phyloP scores from a whole-genome alignment of 2,797 vertebrate genomes.

The Sciurus carolinensis region DNA sequence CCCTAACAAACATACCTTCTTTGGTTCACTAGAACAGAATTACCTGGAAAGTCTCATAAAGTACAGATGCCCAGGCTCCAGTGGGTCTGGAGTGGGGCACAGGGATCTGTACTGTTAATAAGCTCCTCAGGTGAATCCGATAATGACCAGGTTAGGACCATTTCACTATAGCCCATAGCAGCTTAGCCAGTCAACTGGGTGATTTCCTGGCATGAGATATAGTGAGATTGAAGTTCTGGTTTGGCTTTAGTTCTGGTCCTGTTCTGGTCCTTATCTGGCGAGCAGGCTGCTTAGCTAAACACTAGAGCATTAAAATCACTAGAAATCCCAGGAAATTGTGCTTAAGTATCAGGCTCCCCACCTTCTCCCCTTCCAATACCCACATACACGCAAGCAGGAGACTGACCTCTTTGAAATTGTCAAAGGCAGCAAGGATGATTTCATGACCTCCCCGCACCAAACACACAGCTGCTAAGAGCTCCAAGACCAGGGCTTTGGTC shows the following conservation, averaged over 20 bases:
- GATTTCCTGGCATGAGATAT: neutral
- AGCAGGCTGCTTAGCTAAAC: slow-evolving; percentile 23
- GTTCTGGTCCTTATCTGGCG: neutral
- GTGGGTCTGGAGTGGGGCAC: neutral
- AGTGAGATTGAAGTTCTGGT: neutral
- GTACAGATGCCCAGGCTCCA: neutral
- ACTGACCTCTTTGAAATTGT: slow-evolving; percentile 99
- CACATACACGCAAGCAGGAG: neutral
- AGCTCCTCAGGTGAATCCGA: neutral
- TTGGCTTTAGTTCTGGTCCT: neutral
- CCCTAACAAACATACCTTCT: neutral
- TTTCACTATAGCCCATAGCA: neutral
- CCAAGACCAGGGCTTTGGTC: slow-evolving; percentile 97
- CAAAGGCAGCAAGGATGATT: slow-evolving; percentile 98
- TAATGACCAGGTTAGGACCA: neutral
- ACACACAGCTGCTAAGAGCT: slow-evolving; percentile 97
- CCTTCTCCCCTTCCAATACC: neutral
- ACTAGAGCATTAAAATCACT: slow-evolving; percentile 20
- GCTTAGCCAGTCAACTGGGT: neutral
- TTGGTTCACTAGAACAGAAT: neutral
- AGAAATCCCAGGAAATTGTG: neutral
- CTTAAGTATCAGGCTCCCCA: neutral
- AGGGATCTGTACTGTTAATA: neutral
- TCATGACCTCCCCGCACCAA: slow-evolving; percentile 98
- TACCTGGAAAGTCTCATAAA: neutral